These are phyloP conservation scores for Podilymbus podiceps DNA, from an alignment of 2,113 vertebrate genomes.

Conservation along the genomic window DNA sequence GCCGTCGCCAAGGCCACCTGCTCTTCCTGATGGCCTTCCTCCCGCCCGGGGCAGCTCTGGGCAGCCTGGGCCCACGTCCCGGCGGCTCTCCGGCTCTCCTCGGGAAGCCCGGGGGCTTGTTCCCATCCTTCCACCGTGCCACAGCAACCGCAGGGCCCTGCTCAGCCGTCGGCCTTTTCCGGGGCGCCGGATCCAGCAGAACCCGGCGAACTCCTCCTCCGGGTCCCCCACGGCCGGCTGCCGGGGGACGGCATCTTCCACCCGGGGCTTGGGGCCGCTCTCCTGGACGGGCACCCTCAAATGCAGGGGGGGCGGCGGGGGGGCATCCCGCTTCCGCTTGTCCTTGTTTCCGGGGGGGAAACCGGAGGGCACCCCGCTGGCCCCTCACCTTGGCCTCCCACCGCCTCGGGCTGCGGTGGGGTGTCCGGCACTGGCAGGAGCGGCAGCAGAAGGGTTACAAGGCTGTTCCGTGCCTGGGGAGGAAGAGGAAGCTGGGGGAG, in stretches of 20 bases:
- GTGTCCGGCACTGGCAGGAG: background rate
- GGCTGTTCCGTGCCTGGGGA: background rate
- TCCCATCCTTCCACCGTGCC: background rate
- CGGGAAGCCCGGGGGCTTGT: background rate
- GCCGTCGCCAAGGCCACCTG: background rate
- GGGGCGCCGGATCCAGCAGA: rapidly evolving
- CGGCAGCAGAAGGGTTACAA: background rate
- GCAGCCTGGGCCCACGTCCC: too few species aligned
- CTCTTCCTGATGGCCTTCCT: background rate
- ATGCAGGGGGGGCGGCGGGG: rapidly evolving
- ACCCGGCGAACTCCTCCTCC: background rate
- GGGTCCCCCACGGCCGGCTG: background rate
- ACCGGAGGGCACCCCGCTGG: background rate
- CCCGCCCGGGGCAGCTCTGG: too few species aligned
- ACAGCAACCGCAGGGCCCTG: background rate
- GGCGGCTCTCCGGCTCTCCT: too few species aligned
- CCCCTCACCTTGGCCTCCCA: background rate
- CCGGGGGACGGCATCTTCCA: background rate
- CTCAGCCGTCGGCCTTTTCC: background rate
- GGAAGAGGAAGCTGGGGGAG: background rate
- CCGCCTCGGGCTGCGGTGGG: background rate
- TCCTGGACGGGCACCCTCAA: background rate
- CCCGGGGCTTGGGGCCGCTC: background rate
- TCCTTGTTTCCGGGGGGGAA: background rate
- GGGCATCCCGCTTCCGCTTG: background rate